phyloP scores from a whole-genome alignment of 92 coral and sea anemone species.

The Phymanthus crucifer region DNA sequence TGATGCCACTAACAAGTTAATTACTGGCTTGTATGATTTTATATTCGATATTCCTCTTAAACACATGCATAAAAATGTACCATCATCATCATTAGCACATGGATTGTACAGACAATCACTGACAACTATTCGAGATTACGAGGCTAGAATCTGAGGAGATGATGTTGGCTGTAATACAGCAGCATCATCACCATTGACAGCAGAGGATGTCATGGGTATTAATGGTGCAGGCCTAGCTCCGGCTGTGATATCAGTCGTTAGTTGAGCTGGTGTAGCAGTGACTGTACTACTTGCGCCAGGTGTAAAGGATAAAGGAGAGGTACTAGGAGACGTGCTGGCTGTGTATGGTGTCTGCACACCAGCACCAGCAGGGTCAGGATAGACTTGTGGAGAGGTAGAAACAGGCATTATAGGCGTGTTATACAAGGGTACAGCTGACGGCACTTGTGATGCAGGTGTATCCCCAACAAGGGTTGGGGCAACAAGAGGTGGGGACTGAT shows the following conservation, averaged over 20 bases:
- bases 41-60: not conserved
- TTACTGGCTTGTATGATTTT: not conserved
- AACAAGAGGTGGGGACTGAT: slow-evolving; percentile 34
- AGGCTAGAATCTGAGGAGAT: slow-evolving; percentile 33
- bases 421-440: slow-evolving; percentile 4
- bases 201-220: slow-evolving; percentile 32
- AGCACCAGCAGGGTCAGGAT: not conserved
- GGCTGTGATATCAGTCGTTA: slow-evolving; percentile 86
- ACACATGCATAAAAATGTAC: not conserved
- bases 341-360: slow-evolving; percentile 1
- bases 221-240: slow-evolving; percentile 91
- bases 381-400: not conserved
- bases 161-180: slow-evolving; percentile 23
- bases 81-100: not conserved
- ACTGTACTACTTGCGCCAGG: slow-evolving; percentile 52
- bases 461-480: slow-evolving; percentile 32
- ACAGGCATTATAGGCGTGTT: slow-evolving; percentile 19
- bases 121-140: not conserved
- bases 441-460: slow-evolving; percentile 15
- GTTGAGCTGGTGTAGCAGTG: slow-evolving; percentile 84
- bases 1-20: not conserved
- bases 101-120: not conserved
- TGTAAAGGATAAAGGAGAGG: not conserved
- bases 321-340: not conserved
- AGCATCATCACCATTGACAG: slow-evolving; percentile 25